Conservation (phyloP, 1,140 invertebrate genomes). For the Phymorhynchus buccinoides region DNA sequence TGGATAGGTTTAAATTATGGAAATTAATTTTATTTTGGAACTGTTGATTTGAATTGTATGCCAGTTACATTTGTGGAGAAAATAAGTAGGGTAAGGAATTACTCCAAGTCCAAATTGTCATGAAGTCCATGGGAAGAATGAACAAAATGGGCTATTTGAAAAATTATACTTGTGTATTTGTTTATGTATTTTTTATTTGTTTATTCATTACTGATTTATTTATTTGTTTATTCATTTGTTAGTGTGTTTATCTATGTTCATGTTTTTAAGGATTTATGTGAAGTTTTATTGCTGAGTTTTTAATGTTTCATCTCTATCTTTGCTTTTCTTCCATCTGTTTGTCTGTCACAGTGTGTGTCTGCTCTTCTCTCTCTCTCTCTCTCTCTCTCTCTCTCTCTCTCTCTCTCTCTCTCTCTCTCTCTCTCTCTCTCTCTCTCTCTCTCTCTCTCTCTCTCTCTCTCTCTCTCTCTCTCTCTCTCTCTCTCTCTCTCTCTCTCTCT, state of each 20-base stretch:
- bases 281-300: not conserved
- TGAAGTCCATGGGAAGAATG: not conserved
- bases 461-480: slow-evolving; percentile 10
- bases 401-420: too few relatives aligned
- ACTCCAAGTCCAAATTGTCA: slow-evolving; percentile 41
- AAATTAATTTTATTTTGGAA: too few relatives aligned
- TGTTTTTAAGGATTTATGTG: not conserved
- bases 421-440: not conserved
- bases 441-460: not conserved
- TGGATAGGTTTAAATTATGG: too few relatives aligned
- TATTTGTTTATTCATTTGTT: not conserved
- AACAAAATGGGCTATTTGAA: too few relatives aligned
- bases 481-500: not conserved
- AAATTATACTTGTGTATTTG: too few relatives aligned
- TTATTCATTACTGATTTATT: not conserved
- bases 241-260: not conserved
- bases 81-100: not conserved
- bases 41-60: too few relatives aligned
- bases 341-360: not conserved
- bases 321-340: not conserved
- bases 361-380: not conserved
- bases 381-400: too few relatives aligned
- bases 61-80: not conserved
- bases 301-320: not conserved
- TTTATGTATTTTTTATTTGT: not conserved